Evolutionary conservation across 2,888 invertebrate species (phyloP), one percentile per base, ranked within the genome.

Genomic region (Drosophila multiciliata): DNA sequence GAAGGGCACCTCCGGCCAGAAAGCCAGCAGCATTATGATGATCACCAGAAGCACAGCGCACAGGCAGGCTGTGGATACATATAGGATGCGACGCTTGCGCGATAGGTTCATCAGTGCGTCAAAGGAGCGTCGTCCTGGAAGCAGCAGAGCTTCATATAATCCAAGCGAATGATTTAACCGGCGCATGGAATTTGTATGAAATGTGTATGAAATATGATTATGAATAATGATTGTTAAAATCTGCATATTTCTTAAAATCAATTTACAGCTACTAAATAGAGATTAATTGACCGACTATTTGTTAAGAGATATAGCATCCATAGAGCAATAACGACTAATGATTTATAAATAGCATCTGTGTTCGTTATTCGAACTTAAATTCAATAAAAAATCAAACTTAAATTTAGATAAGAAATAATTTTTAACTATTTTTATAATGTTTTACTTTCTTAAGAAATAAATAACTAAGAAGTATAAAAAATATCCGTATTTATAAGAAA

Each of bases 1-100:
- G 77, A 92, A 92, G 2, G 93, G 93, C 75, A 92, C 92, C 63
- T 92, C 91, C 3, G 93, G 93, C 93, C 93, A 93, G 60, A 93
- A 92, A 20, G 92, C 92, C 73, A 91, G 75, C 85, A 93, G 66
- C 82, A 92, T 78, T 38, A 92, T 89, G 66, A 93, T 90, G 66
- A 92, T 87, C 64, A 93, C 82, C 74, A 93, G 74, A 35, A 93
- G 82, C 53, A 92, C 70, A 70, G 92, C 91, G 72, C 92, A 92
- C 40, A 93, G 75, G 60, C 91, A 91, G 74, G 91, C 92, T 60
- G 92, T 91, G 26, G 91, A 79, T 73, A 92, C 86, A 60, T 93
- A 93, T 12, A 93, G 78, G 9, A 92, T 83, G 48, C 92, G 90
- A 3, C 92, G 90, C 48, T 91, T 92, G 17, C 92, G 91, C 64